These are phyloP conservation scores for Poliocrania exsul DNA, from an alignment of 2,797 vertebrate genomes.

Conservation along the genomic window DNA sequence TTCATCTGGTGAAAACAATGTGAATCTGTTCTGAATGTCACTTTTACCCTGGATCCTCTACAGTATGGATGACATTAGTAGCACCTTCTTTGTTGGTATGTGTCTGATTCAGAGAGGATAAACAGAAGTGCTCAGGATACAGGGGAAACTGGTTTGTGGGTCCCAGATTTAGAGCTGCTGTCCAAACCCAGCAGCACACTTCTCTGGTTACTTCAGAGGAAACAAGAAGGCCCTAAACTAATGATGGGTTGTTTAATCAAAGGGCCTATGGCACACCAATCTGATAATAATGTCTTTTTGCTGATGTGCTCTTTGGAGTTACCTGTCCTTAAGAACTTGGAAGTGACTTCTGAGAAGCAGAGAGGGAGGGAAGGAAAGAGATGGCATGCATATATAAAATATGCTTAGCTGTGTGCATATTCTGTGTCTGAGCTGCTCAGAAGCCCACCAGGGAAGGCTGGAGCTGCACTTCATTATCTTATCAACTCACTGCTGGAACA, in stretches of 20 bases:
- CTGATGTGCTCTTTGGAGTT: not conserved
- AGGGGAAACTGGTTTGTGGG: not conserved
- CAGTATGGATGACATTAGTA: not conserved
- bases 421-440: not conserved
- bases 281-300: not conserved
- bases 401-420: not conserved
- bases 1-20: not conserved
- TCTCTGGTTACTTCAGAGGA: not conserved
- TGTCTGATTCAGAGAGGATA: not conserved
- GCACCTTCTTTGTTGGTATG: not conserved
- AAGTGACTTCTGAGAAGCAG: not conserved
- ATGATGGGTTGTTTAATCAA: not conserved
- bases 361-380: not conserved
- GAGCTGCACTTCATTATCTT: not conserved
- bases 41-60: not conserved
- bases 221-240: not conserved
- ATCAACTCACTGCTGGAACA: not conserved
- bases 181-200: not conserved
- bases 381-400: not conserved
- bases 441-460: not conserved
- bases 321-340: not conserved
- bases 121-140: not conserved
- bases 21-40: not conserved
- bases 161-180: not conserved
- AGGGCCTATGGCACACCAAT: not conserved